Base-by-base conservation (phyloP, 2,113 vertebrate species). In the Barbus barbus region DNA sequence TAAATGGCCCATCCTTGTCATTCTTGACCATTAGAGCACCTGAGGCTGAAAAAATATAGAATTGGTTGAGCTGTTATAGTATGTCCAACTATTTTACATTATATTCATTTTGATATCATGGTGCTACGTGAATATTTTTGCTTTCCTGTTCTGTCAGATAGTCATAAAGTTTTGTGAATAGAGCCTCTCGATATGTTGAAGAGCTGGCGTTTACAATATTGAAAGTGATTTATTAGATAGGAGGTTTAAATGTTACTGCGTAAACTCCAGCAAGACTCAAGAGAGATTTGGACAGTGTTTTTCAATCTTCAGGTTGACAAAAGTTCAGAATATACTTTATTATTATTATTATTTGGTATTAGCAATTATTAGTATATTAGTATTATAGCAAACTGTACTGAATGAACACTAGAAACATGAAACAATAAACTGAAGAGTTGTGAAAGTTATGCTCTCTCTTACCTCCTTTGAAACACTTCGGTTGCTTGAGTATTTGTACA, bases 1-100 rank as follows among this genome's bases (percentile, higher is more conserved):
- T 83, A 22, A 82, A 80, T 76, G 78, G 61, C 48, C 75, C 58
- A 61, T 5, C 78, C 67, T 38, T 72, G 72, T 86, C 80, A 18
- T 69, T 44, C 69, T 2, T 77, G 18, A 53, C 26, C 20, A 61
- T 71, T 85, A 60, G 31, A 60, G 0, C 12, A 38, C 18, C 3
- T 44, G 14, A 38, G 18, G 28, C 22, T 36, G 51, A n/a, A 56
- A 38, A 24, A n/a, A 78, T 24, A 58, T 8, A 38, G 5, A 56
- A 24, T 78, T 78, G 12, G 7, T 41, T 60, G 12, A 78, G 56
- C 53, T 36, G 8, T 75, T 56, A 53, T 18, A 53, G 28, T 22
- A 12, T 76, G 18, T 48, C 13, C 4, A 48, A 48, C 46, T 48
- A 3, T 48, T 48, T 48, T 48, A 48, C 46, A 48, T 14, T 48